A percentile compares a stretch with the other conserved stretches of the same genome.
Evolutionary conservation across 2,797 vertebrate species (phyloP).

Genomic region (Neomorphus geoffroyi): DNA sequence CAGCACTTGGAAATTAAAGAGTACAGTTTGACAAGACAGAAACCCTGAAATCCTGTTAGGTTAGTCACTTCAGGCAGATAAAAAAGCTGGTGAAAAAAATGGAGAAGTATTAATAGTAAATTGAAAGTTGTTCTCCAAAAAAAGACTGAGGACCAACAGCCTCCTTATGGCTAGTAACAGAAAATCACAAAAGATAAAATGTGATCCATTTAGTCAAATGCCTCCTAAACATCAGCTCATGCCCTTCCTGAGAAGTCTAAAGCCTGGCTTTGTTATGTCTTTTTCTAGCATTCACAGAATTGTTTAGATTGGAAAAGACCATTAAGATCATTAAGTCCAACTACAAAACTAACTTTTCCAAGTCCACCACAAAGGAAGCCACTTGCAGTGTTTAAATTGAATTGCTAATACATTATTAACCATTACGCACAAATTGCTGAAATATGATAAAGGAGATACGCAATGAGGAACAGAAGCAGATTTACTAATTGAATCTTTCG

Average conservation of each 20-base stretch:
- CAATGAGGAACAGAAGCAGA: background rate
- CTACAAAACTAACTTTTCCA: no score
- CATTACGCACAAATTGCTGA: background rate
- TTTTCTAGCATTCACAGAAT: background rate
- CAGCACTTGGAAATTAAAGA: background rate
- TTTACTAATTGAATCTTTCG: background rate
- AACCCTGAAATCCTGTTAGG: conserved; percentile 3
- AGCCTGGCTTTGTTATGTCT: background rate
- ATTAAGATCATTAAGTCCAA: no score
- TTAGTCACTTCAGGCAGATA: background rate
- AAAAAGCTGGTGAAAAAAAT: background rate
- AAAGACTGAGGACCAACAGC: background rate
- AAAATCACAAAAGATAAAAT: background rate
- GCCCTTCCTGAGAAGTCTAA: background rate
- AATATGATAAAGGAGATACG: background rate
- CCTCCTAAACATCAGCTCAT: background rate
- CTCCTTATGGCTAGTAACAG: background rate
- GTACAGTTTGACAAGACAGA: background rate
- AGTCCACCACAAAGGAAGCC: background rate
- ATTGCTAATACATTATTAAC: background rate
- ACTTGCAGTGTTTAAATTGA: background rate
- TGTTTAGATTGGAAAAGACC: no score
- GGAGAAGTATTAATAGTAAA: background rate
- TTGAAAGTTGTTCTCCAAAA: background rate
- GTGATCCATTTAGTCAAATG: background rate